Evolutionary conservation across 2,797 vertebrate species (phyloP).

Genomic region (Gallinago solitaria): DNA sequence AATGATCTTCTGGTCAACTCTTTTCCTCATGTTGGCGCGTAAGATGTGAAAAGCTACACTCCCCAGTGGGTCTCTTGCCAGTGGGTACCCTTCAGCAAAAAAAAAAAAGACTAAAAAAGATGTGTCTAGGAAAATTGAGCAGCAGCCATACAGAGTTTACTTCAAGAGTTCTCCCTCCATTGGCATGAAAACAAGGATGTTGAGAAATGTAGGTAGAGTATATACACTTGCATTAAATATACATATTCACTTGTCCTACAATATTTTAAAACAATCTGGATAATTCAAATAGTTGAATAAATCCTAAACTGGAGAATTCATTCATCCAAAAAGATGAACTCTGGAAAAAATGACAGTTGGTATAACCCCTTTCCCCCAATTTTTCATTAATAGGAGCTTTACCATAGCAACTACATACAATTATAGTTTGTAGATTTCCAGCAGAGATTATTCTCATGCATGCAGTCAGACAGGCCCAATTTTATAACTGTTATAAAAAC

Average conservation of each 20-base stretch:
- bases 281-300: not conserved
- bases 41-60: not conserved
- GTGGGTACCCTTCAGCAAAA: not conserved
- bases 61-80: not conserved
- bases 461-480: not conserved
- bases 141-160: not conserved
- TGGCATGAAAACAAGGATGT: not conserved
- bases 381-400: constrained; percentile 11
- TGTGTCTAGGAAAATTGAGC: not conserved
- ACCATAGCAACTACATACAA: not conserved
- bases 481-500: not conserved
- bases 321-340: not conserved
- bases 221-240: not conserved
- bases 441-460: not conserved
- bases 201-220: not conserved
- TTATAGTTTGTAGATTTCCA: not conserved
- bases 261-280: not conserved
- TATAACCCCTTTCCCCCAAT: not conserved
- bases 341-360: not conserved
- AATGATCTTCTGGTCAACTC: not conserved
- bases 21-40: not conserved
- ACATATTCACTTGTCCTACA: not conserved
- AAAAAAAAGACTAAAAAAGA: not conserved
- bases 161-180: not conserved
- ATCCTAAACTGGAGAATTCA: not conserved